Evolutionary conservation across 2,797 vertebrate species (phyloP).

Genomic region (Buceros bicornis): DNA sequence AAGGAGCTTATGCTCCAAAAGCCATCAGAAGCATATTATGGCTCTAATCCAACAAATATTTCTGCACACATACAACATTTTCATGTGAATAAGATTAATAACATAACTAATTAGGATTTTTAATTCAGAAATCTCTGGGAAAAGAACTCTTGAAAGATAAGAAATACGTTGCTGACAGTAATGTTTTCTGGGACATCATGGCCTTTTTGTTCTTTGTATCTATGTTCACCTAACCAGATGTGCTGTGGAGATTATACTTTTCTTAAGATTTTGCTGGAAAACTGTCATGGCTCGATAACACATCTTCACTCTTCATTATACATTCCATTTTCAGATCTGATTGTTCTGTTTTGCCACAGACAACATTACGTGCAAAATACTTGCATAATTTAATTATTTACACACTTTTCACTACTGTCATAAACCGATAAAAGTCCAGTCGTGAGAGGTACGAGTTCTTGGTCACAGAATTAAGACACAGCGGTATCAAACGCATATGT

Average conservation of each 20-base stretch:
- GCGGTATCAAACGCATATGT: no score
- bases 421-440: no score
- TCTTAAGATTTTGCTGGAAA: not conserved
- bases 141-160: slow-evolving; percentile 10
- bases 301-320: not conserved
- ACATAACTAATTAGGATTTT: slow-evolving; percentile 43
- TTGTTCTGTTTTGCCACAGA: not conserved
- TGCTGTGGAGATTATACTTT: not conserved
- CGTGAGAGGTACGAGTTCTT: no score
- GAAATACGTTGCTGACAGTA: not conserved
- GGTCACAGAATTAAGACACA: no score
- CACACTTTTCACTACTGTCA: not conserved
- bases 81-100: slow-evolving; percentile 53
- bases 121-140: slow-evolving; percentile 20
- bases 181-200: not conserved
- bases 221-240: not conserved
- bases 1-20: slow-evolving; percentile 12
- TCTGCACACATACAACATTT: slow-evolving; percentile 20
- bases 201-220: not conserved
- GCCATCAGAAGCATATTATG: not conserved
- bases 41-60: slow-evolving; percentile 55
- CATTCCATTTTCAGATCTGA: not conserved
- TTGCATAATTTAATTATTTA: not conserved
- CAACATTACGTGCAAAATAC: not conserved
- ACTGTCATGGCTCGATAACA: not conserved